A percentile compares a stretch with the other conserved stretches of the same genome.
phyloP scores from a whole-genome alignment of 2,797 vertebrate genomes.

The Taeniopygia guttata region DNA sequence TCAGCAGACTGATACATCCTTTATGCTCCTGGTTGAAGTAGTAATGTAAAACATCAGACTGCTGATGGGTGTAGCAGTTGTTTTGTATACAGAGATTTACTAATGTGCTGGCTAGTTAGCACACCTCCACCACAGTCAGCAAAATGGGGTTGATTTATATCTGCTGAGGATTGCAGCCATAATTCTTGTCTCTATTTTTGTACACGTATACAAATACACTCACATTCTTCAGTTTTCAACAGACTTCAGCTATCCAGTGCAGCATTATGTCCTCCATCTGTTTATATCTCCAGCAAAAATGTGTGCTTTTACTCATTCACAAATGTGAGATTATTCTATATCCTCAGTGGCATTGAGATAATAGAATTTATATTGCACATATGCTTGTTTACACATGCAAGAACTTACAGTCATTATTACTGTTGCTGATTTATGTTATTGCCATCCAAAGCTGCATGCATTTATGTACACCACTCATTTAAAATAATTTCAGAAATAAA shows the following conservation, averaged over 20 bases:
- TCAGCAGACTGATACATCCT: not conserved
- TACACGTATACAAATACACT: not conserved
- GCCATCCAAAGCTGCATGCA: not conserved
- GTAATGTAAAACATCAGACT: not conserved
- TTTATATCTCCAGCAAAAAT: not conserved
- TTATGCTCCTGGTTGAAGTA: not conserved
- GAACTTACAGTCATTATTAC: conserved; percentile 17
- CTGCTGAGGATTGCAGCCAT: not conserved
- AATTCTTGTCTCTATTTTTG: not conserved
- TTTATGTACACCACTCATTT: conserved; percentile 5
- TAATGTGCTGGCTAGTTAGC: not conserved
- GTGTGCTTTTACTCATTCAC: not conserved
- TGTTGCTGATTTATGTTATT: conserved; percentile 12
- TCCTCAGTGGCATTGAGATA: conserved; percentile 18
- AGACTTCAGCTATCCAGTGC: not conserved
- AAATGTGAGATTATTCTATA: conserved; percentile 40
- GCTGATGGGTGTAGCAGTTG: not conserved
- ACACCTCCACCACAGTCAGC: not conserved
- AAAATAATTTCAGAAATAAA: conserved; percentile 27
- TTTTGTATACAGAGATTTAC: not conserved
- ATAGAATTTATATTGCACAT: conserved; percentile 53
- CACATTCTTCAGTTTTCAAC: not conserved
- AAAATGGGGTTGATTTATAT: not conserved
- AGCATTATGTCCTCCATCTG: not conserved
- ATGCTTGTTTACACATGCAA: conserved; percentile 43